Evolutionary conservation across 2,797 vertebrate genomes (phyloP).

Genomic region (Chelon labrosus): DNA sequence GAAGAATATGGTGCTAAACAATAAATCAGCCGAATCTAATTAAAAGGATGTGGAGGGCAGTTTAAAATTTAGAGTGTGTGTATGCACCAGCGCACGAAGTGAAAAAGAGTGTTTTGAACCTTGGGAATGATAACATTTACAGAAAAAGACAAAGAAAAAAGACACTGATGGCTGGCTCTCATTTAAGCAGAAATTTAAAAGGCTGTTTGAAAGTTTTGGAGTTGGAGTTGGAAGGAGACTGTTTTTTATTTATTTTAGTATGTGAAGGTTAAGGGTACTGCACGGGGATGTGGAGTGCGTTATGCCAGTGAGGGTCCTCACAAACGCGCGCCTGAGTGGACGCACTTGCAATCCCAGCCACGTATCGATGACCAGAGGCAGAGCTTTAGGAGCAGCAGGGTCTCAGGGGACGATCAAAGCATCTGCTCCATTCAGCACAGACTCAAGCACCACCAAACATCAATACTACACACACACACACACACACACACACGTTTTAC

Average conservation of each 20-base stretch:
- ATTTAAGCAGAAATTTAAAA: too few species aligned
- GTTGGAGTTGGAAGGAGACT: too few species aligned
- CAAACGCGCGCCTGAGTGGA: constrained; percentile 12
- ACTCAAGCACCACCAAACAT: constrained; percentile 49
- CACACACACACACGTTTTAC: constrained; percentile 3
- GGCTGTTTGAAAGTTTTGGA: too few species aligned
- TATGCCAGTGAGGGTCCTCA: neutral
- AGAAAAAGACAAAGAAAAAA: too few species aligned
- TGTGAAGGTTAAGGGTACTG: too few species aligned
- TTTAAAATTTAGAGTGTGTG: too few species aligned
- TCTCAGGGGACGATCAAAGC: constrained; percentile 62
- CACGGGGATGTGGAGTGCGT: neutral
- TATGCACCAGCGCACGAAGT: too few species aligned
- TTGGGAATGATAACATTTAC: too few species aligned
- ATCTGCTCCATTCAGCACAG: constrained; percentile 62
- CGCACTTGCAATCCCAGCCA: constrained; percentile 10
- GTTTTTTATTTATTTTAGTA: too few species aligned
- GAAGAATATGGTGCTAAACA: neutral
- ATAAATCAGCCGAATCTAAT: constrained; percentile 10
- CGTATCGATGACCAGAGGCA: constrained; percentile 42
- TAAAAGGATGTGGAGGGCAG: too few species aligned
- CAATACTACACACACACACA: constrained; percentile 27
- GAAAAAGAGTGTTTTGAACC: too few species aligned
- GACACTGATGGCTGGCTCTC: too few species aligned
- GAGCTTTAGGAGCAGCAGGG: constrained; percentile 34